A percentile compares a stretch with the other conserved stretches of the same genome.
Evolutionary conservation across 2,888 invertebrate genomes (phyloP).

Genomic region (Eilema depressum): DNA sequence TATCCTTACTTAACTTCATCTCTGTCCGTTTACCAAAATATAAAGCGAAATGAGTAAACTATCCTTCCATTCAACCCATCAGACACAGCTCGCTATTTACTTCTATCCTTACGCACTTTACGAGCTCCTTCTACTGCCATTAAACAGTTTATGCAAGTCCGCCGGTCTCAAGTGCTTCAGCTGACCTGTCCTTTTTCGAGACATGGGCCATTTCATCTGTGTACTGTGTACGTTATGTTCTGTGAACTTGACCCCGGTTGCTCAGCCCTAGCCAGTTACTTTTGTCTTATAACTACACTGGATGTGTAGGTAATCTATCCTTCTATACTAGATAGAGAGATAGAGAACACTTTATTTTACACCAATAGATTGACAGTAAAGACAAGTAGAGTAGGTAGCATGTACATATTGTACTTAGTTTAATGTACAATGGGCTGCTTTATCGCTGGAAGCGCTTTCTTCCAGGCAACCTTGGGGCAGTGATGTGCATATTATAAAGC

Average conservation of each 20-base stretch:
- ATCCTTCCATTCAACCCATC: not conserved
- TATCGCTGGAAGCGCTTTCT: too few species aligned
- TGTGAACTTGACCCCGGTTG: not conserved
- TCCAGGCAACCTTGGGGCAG: too few species aligned
- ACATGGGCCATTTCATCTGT: not conserved
- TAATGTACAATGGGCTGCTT: too few species aligned
- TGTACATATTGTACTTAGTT: too few species aligned
- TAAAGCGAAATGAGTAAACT: not conserved
- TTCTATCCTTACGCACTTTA: not conserved
- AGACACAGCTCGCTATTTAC: not conserved
- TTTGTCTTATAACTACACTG: not conserved
- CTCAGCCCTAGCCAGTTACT: not conserved
- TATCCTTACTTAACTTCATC: not conserved
- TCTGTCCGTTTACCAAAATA: not conserved
- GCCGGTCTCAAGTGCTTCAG: not conserved
- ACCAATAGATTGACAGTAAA: too few species aligned
- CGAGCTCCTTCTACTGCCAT: conserved; percentile 1
- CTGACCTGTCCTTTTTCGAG: not conserved
- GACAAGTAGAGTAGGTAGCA: too few species aligned
- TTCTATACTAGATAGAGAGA: too few species aligned
- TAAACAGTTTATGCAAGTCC: not conserved
- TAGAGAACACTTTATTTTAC: too few species aligned
- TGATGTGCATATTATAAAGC: too few species aligned
- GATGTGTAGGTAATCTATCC: too few species aligned
- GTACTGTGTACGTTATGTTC: not conserved